A percentile compares a stretch with the other conserved stretches of the same genome.
Conservation (phyloP, 2,113 vertebrate species). For the Sebastes fasciatus region DNA sequence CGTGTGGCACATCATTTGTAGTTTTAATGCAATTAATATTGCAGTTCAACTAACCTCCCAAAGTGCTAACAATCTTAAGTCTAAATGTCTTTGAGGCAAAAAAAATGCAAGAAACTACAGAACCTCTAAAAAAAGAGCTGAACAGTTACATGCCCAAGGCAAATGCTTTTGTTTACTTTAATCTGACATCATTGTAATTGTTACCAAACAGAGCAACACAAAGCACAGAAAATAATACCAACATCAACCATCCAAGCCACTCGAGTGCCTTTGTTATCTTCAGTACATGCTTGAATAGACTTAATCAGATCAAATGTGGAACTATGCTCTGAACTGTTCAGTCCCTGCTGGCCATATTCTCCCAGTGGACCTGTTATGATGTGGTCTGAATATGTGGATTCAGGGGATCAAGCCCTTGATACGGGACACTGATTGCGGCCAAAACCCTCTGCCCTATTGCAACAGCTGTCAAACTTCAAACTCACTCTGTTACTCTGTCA, state of each 20-base stretch:
- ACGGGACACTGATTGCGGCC: neutral
- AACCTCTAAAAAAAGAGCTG: neutral
- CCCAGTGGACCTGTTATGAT: neutral
- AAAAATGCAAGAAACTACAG: neutral
- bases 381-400: neutral
- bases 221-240: neutral
- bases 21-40: neutral
- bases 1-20: neutral
- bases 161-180: neutral
- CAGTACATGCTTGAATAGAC: neutral
- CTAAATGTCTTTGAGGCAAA: neutral
- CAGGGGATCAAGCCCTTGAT: neutral
- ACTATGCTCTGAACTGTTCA: neutral
- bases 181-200: neutral
- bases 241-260: neutral
- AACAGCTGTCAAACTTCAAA: conserved; percentile 7
- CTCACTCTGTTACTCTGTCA: neutral
- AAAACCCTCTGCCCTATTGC: neutral
- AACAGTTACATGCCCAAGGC: neutral
- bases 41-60: neutral
- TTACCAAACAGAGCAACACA: neutral
- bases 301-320: conserved; percentile 1
- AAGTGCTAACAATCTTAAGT: neutral
- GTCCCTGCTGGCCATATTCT: neutral
- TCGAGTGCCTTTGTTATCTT: neutral